These are phyloP conservation scores for Platalea minor DNA, from an alignment of 2,797 vertebrate genomes.

Conservation along the genomic window DNA sequence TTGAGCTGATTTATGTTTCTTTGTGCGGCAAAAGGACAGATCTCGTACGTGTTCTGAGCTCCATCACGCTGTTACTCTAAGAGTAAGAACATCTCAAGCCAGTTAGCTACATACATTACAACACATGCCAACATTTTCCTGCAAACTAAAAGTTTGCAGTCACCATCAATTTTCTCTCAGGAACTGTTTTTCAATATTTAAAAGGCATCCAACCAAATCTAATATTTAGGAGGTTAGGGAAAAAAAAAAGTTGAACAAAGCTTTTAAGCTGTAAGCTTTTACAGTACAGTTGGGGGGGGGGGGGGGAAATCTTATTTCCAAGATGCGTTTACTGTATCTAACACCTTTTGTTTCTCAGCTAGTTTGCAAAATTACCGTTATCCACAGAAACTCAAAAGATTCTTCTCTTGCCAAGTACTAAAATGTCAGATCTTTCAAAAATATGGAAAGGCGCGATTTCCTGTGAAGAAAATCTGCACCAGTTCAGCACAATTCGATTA, in stretches of 20 bases:
- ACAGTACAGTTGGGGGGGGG: too few relatives aligned
- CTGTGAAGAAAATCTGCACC: background rate
- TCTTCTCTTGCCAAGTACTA: background rate
- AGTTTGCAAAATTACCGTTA: background rate
- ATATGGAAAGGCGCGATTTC: background rate
- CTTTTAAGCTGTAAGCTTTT: background rate
- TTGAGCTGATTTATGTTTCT: background rate
- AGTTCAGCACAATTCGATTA: background rate
- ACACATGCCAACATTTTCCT: background rate
- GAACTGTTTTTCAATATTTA: background rate
- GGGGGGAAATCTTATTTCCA: background rate
- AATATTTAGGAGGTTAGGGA: background rate
- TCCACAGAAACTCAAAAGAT: background rate
- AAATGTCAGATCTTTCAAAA: background rate
- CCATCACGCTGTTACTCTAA: fast-evolving
- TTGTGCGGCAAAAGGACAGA: background rate
- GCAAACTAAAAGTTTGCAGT: background rate
- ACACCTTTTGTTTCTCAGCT: background rate
- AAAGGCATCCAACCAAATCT: background rate
- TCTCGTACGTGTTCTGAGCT: fast-evolving
- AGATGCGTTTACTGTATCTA: background rate
- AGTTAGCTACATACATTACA: background rate
- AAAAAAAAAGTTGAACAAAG: background rate
- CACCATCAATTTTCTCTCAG: background rate
- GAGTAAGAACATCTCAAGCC: background rate